Percentiles rank a stretch among this genome's conserved stretches.
Evolutionary conservation across 2,888 invertebrate genomes (phyloP).

Genomic region (Trachelus tabidus): DNA sequence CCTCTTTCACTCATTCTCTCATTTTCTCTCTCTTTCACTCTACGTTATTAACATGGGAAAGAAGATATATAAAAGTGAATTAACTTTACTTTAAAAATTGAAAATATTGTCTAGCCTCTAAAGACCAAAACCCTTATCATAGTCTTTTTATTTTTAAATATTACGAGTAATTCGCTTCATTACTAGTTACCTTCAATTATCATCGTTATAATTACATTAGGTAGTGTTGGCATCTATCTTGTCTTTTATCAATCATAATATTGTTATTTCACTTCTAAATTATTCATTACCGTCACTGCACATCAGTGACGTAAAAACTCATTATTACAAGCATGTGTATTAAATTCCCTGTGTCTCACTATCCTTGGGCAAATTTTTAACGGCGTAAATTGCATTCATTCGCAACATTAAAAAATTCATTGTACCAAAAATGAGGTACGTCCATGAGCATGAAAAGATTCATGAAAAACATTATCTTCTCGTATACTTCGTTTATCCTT

Average conservation of each 20-base stretch:
- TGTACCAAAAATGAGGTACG: no score
- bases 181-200: slow-evolving; percentile 19
- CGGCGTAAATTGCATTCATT: no score
- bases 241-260: no score
- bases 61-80: slow-evolving; percentile 23
- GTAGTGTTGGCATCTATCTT: not conserved
- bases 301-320: no score
- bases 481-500: slow-evolving; percentile 17
- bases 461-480: not conserved
- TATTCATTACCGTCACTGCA: no score
- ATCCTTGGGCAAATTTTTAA: no score
- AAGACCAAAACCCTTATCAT: slow-evolving; percentile 42
- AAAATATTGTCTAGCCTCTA: slow-evolving; percentile 42
- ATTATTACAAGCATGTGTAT: no score
- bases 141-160: slow-evolving; percentile 21
- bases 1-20: not conserved
- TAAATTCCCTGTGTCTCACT: no score
- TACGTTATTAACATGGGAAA: slow-evolving; percentile 32
- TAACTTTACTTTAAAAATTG: slow-evolving; percentile 21
- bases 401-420: no score
- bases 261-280: no score
- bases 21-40: not conserved
- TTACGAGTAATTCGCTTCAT: slow-evolving; percentile 24
- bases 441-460: no score
- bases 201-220: slow-evolving; percentile 17